Evolutionary conservation across 2,797 vertebrate genomes (phyloP), one percentile per base, ranked within the genome.

Genomic region (Setipinna tenuifilis): DNA sequence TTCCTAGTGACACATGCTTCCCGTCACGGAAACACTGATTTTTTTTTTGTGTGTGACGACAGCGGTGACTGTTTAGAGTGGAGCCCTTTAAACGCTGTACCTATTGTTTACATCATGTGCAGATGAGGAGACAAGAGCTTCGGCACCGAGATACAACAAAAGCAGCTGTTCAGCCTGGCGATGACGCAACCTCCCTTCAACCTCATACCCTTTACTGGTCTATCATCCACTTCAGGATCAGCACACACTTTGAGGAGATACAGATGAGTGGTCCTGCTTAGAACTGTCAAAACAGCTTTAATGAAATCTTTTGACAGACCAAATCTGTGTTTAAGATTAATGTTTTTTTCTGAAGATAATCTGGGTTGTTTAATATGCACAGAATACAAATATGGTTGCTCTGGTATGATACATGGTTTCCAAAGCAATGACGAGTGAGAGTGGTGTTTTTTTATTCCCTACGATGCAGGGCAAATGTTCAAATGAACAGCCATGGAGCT

Each of bases 401-500:
- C 83, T 78, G 81, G 59, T 85, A 28, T 21, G 75, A 85, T 84
- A 28, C 62, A 84, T 84, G 83, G 83, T 87, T 83, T 28, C 88
- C 58, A 75, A 61, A 87, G 68, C 86, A 84, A 85, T 89, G 10
- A 86, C 71, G 57, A 83, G 82, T 81, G 59, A 16, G 81, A 84
- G 85, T 84, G 25, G 68, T 82, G 82, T 82, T 59, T 87, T 87
- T 87, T 62, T 54, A 28, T n/a, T 54, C 12, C 50, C 50, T 54
- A 78, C 71, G 41, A 21, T 44, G 84, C 83, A 83, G 87, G 86
- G 87, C 85, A 87, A 88, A 89, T 85, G 88, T 87, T 87, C 88
- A 89, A 89, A 86, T 88, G 85, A 90, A 89, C 89, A 91, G 88
- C 88, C 86, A 83, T 89, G 89, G 82, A 65, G 12, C 86, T 82